Evolutionary conservation across 2,797 vertebrate genomes (phyloP).

Genomic region (Caiman crocodilus): DNA sequence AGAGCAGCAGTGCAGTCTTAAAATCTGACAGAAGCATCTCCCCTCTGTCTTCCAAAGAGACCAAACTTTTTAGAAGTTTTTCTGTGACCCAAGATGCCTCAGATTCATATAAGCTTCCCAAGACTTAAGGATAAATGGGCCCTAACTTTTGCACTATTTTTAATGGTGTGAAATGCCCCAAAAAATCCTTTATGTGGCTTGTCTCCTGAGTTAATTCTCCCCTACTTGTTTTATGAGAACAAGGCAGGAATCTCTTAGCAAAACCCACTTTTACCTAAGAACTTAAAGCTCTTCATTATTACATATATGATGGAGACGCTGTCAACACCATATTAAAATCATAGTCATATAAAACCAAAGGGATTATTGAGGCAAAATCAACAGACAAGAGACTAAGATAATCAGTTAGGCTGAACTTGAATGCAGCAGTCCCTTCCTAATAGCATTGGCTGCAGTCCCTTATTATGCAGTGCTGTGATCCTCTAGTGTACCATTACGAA

Average conservation of each 20-base stretch:
- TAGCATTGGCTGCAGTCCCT: not conserved
- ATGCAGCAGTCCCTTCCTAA: not conserved
- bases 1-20: not conserved
- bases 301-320: not conserved
- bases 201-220: not conserved
- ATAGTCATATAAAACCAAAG: not conserved
- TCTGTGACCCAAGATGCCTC: not conserved
- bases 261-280: not conserved
- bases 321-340: not conserved
- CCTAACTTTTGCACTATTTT: not conserved
- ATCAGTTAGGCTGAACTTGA: not conserved
- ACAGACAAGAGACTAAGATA: not conserved
- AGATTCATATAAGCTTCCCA: not conserved
- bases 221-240: not conserved
- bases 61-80: not conserved
- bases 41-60: not conserved
- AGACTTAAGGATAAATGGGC: not conserved
- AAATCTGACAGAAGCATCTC: not conserved
- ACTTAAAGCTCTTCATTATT: not conserved
- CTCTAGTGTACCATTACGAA: not conserved
- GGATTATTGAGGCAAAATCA: not conserved
- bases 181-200: not conserved
- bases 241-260: constrained; percentile 4
- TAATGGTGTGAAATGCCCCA: not conserved
- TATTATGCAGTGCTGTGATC: not conserved